Evolutionary conservation across 2,888 invertebrate species (phyloP), one percentile per base, ranked within the genome.

Genomic region (Steinernema scapterisci): DNA sequence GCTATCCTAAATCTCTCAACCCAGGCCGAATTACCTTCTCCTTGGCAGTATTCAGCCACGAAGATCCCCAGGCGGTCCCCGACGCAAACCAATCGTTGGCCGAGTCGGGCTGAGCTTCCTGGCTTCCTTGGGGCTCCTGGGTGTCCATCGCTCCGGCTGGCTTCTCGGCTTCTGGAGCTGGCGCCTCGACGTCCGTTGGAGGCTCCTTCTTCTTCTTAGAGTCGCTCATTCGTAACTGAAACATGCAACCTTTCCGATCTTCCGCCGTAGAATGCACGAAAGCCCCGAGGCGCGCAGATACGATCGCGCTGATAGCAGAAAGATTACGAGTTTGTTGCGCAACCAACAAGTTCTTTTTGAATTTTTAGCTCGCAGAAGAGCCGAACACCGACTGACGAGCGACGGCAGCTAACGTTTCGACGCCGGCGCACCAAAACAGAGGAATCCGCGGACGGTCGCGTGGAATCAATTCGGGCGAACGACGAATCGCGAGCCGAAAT

Each of bases 1-100:
- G 2, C 9, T n/a, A 54, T 38, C 27, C 9, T 9, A n/a, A 43
- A 23, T 31, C 45, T 19, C 19, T 9, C 9, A 72, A 51, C n/a
- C 3, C 31, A n/a, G 7, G 31, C 9, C 13, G 31, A 48, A 46
- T 25, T 48, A 84, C 85, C 78, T 84, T 84, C 63, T 85, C 80
- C 63, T 82, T 84, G n/a, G 84, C 85, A 13, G 81, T 76, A 38
- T 76, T 78, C 48, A 85, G 77, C 76, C 82, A 83, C 0, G 84
- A 83, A n/a, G 81, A 73, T 54, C 81, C 82, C 83, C 82, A 84
- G 9, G 78, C 72, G 0, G 79, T 76, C 0, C 79, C 80, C 19
- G 77, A 75, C 11, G 76, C 73, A 46, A 83, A 73, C 83, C 82
- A 82, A 48, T 48, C 48, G 9, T 45, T 13, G 9, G 45, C 13